Conservation (phyloP, 2,797 vertebrate genomes). For the Anguilla marmorata region DNA sequence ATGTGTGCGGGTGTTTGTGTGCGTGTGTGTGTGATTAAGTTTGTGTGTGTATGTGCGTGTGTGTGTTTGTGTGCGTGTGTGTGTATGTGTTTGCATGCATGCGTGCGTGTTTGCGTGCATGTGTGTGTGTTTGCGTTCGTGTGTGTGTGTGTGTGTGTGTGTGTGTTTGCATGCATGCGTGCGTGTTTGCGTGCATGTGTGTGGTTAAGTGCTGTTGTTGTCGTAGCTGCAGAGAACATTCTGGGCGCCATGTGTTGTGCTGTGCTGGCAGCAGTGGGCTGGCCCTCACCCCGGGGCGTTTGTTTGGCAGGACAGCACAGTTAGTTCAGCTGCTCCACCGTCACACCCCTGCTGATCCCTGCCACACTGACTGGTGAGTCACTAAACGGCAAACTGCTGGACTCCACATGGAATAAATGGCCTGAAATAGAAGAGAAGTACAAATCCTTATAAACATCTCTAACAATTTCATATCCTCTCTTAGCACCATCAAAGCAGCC, state of each 20-base stretch:
- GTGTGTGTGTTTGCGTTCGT: background rate
- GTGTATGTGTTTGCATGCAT: background rate
- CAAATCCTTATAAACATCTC: background rate
- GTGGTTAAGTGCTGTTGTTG: constrained; percentile 6
- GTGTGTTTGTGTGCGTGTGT: background rate
- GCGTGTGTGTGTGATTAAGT: background rate
- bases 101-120: constrained; percentile 6
- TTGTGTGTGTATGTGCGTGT: background rate
- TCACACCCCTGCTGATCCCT: constrained; percentile 41
- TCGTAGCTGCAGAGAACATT: background rate
- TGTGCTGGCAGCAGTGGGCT: background rate
- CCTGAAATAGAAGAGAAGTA: background rate
- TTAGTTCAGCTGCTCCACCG: constrained; percentile 44
- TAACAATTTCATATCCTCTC: background rate
- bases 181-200: background rate
- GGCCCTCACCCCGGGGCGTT: background rate
- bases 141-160: background rate
- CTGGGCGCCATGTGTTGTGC: constrained; percentile 1
- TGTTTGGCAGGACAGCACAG: constrained; percentile 41
- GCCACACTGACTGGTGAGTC: constrained; percentile 18
- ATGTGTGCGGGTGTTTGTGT: constrained; percentile 2
- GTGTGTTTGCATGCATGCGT: background rate
- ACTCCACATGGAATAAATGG: background rate
- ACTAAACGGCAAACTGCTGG: background rate
- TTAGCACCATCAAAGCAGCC: background rate